Conservation (phyloP, 2,113 vertebrate genomes). For the Hyperopisus bebe region DNA sequence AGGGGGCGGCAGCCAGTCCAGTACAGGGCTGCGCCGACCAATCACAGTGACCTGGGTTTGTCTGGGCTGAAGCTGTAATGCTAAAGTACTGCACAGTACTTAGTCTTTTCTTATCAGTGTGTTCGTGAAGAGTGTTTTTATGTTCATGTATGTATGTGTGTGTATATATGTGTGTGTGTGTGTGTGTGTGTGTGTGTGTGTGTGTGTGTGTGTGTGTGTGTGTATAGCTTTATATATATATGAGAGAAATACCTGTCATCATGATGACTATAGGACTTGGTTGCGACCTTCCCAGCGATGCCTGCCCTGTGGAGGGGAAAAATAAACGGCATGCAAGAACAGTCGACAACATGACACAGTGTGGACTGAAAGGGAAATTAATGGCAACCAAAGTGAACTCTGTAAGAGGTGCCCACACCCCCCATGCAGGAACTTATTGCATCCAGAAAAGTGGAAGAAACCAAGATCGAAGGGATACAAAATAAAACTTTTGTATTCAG, state of each 20-base stretch:
- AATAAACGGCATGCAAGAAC: background rate
- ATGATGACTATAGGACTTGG: background rate
- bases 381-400: conserved; percentile 17
- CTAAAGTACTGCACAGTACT: background rate
- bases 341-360: background rate
- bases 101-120: background rate
- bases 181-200: background rate
- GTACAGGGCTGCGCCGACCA: conserved; percentile 61
- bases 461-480: background rate
- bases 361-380: conserved; percentile 16
- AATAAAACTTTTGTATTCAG: conserved; percentile 8
- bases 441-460: background rate
- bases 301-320: background rate
- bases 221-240: background rate
- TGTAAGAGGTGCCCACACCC: background rate
- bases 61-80: background rate
- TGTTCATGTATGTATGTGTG: background rate
- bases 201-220: background rate
- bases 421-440: background rate
- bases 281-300: background rate
- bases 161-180: background rate
- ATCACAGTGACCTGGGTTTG: conserved; percentile 51
- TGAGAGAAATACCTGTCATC: conserved; percentile 1
- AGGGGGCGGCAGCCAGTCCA: conserved; percentile 73
- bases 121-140: conserved; percentile 3